Conservation (phyloP, 2,797 vertebrate genomes). For the Diplodus sargus region DNA sequence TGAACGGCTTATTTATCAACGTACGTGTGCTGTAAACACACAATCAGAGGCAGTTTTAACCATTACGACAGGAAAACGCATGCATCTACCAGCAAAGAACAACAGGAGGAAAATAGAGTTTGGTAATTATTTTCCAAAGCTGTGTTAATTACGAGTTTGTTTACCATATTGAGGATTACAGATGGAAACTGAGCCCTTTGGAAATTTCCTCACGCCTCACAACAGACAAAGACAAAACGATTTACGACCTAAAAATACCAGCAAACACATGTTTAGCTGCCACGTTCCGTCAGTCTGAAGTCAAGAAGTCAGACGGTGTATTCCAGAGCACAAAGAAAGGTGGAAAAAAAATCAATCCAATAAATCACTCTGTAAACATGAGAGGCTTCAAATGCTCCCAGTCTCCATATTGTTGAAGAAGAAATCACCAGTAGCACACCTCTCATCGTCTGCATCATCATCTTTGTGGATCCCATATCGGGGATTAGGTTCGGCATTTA, state of each 20-base stretch:
- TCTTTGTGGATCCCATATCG: conserved; percentile 50
- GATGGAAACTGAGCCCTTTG: conserved; percentile 19
- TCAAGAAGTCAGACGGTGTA: conserved; percentile 9
- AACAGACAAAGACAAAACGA: conserved; percentile 25
- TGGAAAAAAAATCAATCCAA: conserved; percentile 2
- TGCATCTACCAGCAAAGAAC: not conserved
- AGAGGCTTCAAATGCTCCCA: conserved; percentile 30
- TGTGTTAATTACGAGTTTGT: conserved; percentile 30
- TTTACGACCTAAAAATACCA: conserved; percentile 15
- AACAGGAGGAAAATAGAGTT: not conserved
- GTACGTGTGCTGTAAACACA: conserved; percentile 6
- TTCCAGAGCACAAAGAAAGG: not conserved
- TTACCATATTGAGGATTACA: conserved; percentile 27
- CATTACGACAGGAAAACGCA: not conserved
- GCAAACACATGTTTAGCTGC: conserved; percentile 19
- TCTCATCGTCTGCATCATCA: conserved; percentile 51
- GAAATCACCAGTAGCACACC: conserved; percentile 41
- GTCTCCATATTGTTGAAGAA: conserved; percentile 37
- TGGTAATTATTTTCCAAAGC: not conserved
- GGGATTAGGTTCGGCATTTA: conserved; percentile 67
- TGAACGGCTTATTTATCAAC: conserved; percentile 26
- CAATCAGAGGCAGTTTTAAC: conserved; percentile 9
- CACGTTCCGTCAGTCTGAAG: not conserved
- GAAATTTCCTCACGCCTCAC: conserved; percentile 1
- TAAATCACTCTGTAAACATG: conserved; percentile 38